Conservation (phyloP, 2,888 invertebrate species). For the Eumacrocentrus americanus region DNA sequence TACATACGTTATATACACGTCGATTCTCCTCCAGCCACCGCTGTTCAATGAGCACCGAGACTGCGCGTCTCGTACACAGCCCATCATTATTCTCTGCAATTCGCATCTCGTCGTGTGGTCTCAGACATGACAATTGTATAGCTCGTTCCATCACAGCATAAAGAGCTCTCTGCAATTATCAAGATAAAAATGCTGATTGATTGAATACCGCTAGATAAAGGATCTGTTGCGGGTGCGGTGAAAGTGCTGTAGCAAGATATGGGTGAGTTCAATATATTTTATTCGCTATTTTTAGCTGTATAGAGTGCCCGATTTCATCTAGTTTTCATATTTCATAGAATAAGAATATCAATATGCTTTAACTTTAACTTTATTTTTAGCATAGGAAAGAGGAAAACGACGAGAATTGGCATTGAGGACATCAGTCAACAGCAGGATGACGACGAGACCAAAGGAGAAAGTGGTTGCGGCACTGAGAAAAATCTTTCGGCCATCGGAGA, state of each 20-base stretch:
- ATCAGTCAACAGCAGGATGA: slow-evolving; percentile 66
- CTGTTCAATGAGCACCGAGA: slow-evolving; percentile 48
- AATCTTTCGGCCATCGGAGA: slow-evolving; percentile 76
- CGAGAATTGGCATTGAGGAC: not conserved
- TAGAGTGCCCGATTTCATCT: too few relatives aligned
- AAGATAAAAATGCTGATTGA: too few relatives aligned
- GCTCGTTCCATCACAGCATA: too few relatives aligned
- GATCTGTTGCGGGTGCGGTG: too few relatives aligned
- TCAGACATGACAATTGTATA: slow-evolving; percentile 3
- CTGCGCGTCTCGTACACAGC: slow-evolving; percentile 40
- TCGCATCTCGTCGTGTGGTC: not conserved
- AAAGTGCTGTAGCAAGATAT: too few relatives aligned
- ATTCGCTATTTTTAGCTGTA: too few relatives aligned
- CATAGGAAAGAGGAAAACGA: slow-evolving; percentile 1
- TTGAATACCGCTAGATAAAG: too few relatives aligned
- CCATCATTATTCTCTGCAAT: not conserved
- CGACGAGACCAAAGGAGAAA: slow-evolving; percentile 81
- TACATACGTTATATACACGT: slow-evolving; percentile 9
- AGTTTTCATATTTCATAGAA: too few relatives aligned
- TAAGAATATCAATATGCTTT: too few relatives aligned
- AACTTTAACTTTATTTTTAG: too few relatives aligned
- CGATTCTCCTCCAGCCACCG: slow-evolving; percentile 25
- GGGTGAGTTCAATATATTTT: too few relatives aligned
- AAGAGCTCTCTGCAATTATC: too few relatives aligned
- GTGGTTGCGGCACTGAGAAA: slow-evolving; percentile 81